phyloP scores from a whole-genome alignment of 2,113 vertebrate species.

The Cyrtonyx montezumae region DNA sequence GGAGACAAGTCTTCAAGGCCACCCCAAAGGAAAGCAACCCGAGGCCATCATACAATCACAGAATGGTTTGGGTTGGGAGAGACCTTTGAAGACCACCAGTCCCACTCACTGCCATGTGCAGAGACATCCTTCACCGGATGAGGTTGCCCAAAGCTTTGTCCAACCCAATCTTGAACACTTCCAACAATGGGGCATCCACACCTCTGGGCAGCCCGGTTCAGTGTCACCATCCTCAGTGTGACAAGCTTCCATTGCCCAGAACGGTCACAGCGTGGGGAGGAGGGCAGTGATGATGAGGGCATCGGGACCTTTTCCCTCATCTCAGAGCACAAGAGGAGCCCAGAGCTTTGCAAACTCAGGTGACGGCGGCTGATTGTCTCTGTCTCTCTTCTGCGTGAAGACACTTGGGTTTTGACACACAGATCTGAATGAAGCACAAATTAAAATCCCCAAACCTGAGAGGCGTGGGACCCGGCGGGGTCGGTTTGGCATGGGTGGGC shows the following conservation, averaged over 20 bases:
- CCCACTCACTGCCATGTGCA: not conserved
- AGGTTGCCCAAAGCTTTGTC: not conserved
- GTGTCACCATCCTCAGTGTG: not conserved
- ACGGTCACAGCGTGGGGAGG: not conserved
- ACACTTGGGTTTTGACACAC: conserved; percentile 60
- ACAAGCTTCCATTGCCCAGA: not conserved
- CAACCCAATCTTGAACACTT: not conserved
- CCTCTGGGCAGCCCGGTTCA: not conserved
- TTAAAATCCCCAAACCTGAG: not conserved
- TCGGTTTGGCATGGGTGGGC: not conserved
- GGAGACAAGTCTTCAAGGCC: not conserved
- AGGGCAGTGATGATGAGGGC: not conserved
- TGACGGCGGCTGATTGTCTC: conserved; percentile 72
- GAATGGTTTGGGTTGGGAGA: not conserved
- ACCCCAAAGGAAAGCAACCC: not conserved
- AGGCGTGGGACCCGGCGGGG: not conserved
- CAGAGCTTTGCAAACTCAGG: not conserved
- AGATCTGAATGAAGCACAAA: not conserved
- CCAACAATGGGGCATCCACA: not conserved
- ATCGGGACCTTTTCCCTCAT: not conserved
- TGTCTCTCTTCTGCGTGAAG: conserved; percentile 61
- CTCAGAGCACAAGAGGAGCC: not conserved
- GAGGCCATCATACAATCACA: not conserved
- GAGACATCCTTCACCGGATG: not conserved
- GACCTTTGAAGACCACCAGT: not conserved